These are phyloP conservation scores for Homarus americanus DNA, from an alignment of 1,140 invertebrate species.

Conservation along the genomic window DNA sequence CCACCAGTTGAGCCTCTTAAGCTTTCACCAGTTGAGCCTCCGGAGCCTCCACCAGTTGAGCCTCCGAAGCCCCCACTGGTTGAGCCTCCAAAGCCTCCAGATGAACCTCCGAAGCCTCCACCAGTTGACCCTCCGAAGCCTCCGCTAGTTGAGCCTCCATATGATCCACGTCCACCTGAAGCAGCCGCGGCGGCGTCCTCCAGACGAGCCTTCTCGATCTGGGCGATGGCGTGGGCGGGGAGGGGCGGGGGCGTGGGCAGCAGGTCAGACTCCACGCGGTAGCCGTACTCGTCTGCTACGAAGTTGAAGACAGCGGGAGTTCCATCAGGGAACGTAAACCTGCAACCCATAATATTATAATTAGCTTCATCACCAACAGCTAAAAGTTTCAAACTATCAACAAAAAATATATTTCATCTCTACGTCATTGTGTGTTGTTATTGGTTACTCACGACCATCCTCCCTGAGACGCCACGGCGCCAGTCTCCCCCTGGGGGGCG, in stretches of 20 bases:
- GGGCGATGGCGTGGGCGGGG: slow-evolving; percentile 28
- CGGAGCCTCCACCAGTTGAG: background rate
- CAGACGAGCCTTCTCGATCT: slow-evolving; percentile 44
- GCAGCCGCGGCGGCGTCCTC: slow-evolving; percentile 9
- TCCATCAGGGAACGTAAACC: slow-evolving; percentile 38
- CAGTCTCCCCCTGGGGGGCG: background rate
- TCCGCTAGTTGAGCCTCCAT: background rate
- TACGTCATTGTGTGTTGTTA: too few species aligned
- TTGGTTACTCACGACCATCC: slow-evolving; percentile 31
- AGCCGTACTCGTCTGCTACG: slow-evolving; percentile 44
- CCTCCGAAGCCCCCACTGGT: background rate
- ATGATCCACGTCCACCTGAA: slow-evolving; percentile 5
- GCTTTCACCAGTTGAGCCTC: background rate
- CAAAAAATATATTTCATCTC: background rate
- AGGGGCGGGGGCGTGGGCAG: slow-evolving; percentile 32
- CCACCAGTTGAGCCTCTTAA: background rate
- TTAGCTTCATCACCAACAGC: background rate
- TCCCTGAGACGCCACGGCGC: slow-evolving; percentile 15
- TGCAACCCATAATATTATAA: background rate
- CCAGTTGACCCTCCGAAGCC: background rate
- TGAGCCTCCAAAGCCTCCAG: background rate
- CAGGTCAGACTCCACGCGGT: slow-evolving; percentile 37
- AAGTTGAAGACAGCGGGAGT: slow-evolving; percentile 26
- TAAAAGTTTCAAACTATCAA: background rate
- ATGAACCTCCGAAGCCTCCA: background rate